These are phyloP conservation scores for Diachasma alloeum DNA, from an alignment of 1,140 invertebrate genomes.

Conservation along the genomic window DNA sequence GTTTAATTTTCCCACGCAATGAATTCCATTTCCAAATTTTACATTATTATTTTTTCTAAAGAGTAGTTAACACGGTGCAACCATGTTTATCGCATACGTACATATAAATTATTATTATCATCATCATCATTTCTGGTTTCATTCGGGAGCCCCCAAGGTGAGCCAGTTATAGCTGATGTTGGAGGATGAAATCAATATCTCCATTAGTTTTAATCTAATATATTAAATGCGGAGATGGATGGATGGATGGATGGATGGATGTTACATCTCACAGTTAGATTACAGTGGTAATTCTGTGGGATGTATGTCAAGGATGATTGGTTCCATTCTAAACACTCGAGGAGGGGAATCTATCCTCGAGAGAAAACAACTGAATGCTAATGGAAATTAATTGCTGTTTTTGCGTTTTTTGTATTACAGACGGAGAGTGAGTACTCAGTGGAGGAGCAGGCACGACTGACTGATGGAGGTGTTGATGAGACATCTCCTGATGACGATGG, in stretches of 20 bases:
- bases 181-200: not conserved
- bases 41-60: too few relatives aligned
- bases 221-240: not conserved
- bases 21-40: too few relatives aligned
- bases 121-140: too few relatives aligned
- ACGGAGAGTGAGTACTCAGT: conserved; percentile 86
- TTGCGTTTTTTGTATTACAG: too few relatives aligned
- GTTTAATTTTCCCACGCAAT: too few relatives aligned
- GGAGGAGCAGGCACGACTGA: conserved; percentile 79
- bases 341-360: not conserved
- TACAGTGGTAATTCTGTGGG: not conserved
- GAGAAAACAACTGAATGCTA: not conserved
- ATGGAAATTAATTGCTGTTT: conserved; percentile 38
- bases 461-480: conserved; percentile 65
- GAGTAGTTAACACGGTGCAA: too few relatives aligned
- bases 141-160: not conserved
- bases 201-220: not conserved
- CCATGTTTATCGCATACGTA: not conserved
- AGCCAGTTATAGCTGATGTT: not conserved
- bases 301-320: conserved; percentile 25
- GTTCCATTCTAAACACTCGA: not conserved
- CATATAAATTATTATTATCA: too few relatives aligned
- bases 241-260: too few relatives aligned
- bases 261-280: too few relatives aligned
- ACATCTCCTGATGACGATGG: conserved; percentile 76